Base-by-base conservation (phyloP, 2,113 vertebrate species). In the Seriola dumerili region DNA sequence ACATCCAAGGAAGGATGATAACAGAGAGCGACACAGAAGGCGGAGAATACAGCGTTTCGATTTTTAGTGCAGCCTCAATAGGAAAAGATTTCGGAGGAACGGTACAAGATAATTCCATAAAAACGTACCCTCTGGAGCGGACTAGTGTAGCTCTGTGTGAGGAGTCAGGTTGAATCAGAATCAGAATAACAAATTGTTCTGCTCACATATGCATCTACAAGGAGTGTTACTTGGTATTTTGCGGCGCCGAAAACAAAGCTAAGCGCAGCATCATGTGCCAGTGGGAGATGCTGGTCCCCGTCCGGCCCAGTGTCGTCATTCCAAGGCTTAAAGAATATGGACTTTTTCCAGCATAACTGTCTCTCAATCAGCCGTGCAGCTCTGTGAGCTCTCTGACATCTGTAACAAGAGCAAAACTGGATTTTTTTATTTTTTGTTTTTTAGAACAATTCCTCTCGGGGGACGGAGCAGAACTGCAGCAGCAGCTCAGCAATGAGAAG, bases 61-160 rank as follows among this genome's bases (percentile, higher is more conserved):
- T 72, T 74, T 90, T 82, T 66, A 59, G 52, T 57, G 65, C 32
- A 10, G 58, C 29, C 36, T 62, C 76, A 50, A 63, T 8, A 52
- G 42, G 48, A 78, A 48, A 69, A 69, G 50, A 65, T 74, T 84
- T 66, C 65, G 25, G 34, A 52, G 50, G 58, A 83, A 80, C 13
- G 23, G 55, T 72, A 90, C 79, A 81, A 90, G 88, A 84, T 76
- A 68, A 81, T 80, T 86, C 83, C 80, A 86, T 85, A 85, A 91
- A 91, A 90, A 73, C 38, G 23, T 72, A 63, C 67, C 62, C 73
- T 66, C 72, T 42, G 72, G 70, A 78, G 77, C 19, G 59, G 77
- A 54, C 52, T 16, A 7, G 34, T 76, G 65, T 23, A 9, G 63
- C 34, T 64, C 72, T 1, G 67, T 12, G 67, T 75, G 59, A 84